These are phyloP conservation scores for Adrianichthys oophorus DNA, from an alignment of 2,797 vertebrate genomes.

Conservation along the genomic window DNA sequence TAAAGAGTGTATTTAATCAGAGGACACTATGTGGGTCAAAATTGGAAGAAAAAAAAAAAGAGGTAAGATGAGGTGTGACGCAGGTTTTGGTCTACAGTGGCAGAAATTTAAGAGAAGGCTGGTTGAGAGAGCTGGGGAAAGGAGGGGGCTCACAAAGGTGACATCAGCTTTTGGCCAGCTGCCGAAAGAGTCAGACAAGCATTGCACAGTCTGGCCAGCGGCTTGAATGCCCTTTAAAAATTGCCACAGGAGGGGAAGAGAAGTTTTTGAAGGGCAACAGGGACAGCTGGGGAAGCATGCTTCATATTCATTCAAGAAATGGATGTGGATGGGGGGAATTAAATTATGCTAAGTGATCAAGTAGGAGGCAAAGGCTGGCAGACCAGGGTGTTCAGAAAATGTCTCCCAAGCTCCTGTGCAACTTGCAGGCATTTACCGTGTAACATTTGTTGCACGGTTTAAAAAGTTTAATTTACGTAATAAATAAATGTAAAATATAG, in stretches of 20 bases:
- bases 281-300: conserved; percentile 35
- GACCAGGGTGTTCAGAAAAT: conserved; percentile 53
- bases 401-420: conserved; percentile 58
- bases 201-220: conserved; percentile 45
- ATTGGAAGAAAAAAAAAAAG: conserved; percentile 24
- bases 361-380: conserved; percentile 62
- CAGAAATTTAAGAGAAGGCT: conserved; percentile 15
- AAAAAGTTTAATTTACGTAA: conserved; percentile 59
- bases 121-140: conserved; percentile 11
- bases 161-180: conserved; percentile 53
- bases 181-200: conserved; percentile 58
- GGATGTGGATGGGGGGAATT: conserved; percentile 44
- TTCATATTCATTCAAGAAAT: conserved; percentile 59
- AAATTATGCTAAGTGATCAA: conserved; percentile 67
- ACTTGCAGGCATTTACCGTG: conserved; percentile 50
- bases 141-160: conserved; percentile 25
- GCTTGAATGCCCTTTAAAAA: conserved; percentile 62
- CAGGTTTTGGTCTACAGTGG: conserved; percentile 43
- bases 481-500: conserved; percentile 28
- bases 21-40: conserved; percentile 33
- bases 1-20: conserved; percentile 44
- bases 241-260: conserved; percentile 31
- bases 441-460: conserved; percentile 61
- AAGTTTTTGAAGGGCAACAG: conserved; percentile 54
- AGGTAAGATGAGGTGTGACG: conserved; percentile 23